These are phyloP conservation scores for Drosophila oshimai DNA, from an alignment of 1,140 invertebrate species.

Conservation along the genomic window DNA sequence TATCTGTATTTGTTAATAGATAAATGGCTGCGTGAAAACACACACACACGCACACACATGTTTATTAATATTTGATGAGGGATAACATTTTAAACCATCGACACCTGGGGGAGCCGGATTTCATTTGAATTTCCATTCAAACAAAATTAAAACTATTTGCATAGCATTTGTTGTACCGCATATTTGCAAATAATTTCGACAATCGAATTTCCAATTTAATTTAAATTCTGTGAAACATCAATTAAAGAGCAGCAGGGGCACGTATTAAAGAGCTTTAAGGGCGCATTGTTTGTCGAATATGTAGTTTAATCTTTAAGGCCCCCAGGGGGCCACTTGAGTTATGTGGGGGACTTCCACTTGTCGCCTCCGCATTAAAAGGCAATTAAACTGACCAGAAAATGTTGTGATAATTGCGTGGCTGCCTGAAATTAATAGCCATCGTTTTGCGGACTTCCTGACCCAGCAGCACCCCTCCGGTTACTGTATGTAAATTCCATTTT, in stretches of 20 bases:
- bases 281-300: not conserved
- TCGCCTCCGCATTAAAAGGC: conserved; percentile 63
- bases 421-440: conserved; percentile 71
- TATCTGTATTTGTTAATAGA: not conserved
- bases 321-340: conserved; percentile 7
- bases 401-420: conserved; percentile 69
- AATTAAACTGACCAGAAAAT: conserved; percentile 72
- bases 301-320: conserved; percentile 20
- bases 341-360: conserved; percentile 42
- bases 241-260: conserved; percentile 7
- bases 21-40: not conserved
- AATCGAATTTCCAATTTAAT: conserved; percentile 7
- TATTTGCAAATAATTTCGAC: conserved; percentile 12
- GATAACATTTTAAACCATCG: conserved; percentile 47
- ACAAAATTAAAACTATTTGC: conserved; percentile 22
- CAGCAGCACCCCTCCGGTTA: not conserved
- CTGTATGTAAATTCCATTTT: conserved; percentile 64
- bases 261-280: not conserved
- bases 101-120: conserved; percentile 1
- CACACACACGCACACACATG: conserved; percentile 21
- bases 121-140: conserved; percentile 1
- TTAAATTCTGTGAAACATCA: not conserved
- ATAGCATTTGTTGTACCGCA: conserved; percentile 11
- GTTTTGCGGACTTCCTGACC: conserved; percentile 38
- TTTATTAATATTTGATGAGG: conserved; percentile 52